A percentile compares a stretch with the other conserved stretches of the same genome.
Evolutionary conservation across 2,888 invertebrate species (phyloP).

Genomic region (Acanthosepion lycidas): DNA sequence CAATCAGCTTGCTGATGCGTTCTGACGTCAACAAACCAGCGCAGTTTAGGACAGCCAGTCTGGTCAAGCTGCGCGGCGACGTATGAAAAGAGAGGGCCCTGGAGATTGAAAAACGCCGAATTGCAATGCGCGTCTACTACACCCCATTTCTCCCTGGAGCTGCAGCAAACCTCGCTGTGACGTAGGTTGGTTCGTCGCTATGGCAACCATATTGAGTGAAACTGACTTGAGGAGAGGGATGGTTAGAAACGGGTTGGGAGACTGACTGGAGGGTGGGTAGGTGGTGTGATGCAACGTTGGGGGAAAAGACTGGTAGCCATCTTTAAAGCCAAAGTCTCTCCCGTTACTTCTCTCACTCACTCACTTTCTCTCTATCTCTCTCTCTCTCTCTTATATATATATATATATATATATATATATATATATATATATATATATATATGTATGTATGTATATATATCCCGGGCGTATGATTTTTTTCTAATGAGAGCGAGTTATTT

Average conservation of each 20-base stretch:
- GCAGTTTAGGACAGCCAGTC: conserved; percentile 33
- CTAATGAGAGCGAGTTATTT: no score
- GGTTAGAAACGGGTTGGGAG: not conserved
- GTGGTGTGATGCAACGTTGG: conserved; percentile 15
- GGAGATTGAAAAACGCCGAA: conserved; percentile 6
- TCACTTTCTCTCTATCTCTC: not conserved
- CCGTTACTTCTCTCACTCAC: not conserved
- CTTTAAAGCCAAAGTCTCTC: not conserved
- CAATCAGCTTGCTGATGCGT: not conserved
- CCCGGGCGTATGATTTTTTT: no score
- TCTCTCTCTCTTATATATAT: conserved; percentile 23
- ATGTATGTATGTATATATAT: conserved; percentile 4
- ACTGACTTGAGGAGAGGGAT: not conserved
- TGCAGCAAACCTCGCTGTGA: not conserved
- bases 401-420: not conserved
- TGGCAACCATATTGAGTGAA: conserved; percentile 33
- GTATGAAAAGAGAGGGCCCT: not conserved
- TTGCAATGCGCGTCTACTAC: conserved; percentile 9
- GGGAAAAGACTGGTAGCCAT: not conserved
- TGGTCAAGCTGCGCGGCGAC: not conserved
- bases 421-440: not conserved
- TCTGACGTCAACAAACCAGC: not conserved
- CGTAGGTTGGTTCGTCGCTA: conserved; percentile 18
- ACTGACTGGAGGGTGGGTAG: not conserved
- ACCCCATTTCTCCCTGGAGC: not conserved